A percentile compares a stretch with the other conserved stretches of the same genome.
These are phyloP conservation scores for Brachionus asplanchnoidis DNA, from an alignment of 1,140 invertebrate species.

Conservation along the genomic window DNA sequence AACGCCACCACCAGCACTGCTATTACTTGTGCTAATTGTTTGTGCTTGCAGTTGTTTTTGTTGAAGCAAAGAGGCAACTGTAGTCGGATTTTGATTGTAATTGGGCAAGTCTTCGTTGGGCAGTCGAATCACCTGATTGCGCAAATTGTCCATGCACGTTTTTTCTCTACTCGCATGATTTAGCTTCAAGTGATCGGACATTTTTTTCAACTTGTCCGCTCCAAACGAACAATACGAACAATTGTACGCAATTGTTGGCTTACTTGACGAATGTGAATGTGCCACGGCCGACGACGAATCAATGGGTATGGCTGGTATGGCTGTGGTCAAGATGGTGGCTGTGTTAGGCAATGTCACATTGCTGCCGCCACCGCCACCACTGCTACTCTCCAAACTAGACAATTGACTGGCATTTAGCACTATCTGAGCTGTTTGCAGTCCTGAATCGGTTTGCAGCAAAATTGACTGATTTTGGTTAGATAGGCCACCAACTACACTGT, in stretches of 20 bases:
- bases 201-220: slow-evolving; percentile 41
- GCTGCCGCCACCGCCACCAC: background rate
- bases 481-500: no score
- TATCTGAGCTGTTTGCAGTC: slow-evolving; percentile 23
- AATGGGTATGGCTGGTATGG: background rate
- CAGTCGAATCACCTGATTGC: slow-evolving; percentile 15
- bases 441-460: slow-evolving; percentile 3
- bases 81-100: slow-evolving; percentile 33
- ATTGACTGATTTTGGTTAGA: slow-evolving; percentile 12
- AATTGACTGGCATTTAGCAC: background rate
- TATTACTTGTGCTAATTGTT: background rate
- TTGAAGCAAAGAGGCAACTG: slow-evolving; percentile 6
- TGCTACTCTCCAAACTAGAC: background rate
- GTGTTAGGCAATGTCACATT: background rate
- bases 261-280: background rate
- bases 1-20: no score
- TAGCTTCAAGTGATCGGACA: slow-evolving; percentile 12
- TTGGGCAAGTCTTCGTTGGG: slow-evolving; percentile 37
- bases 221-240: slow-evolving; percentile 35
- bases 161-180: slow-evolving; percentile 20
- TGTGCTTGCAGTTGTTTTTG: slow-evolving; percentile 18
- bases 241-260: slow-evolving; percentile 26
- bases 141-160: slow-evolving; percentile 31
- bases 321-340: background rate
- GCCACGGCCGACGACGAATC: background rate